Base-by-base conservation (phyloP, 64 coral and sea anemone species). In the Pachyseris speciosa region DNA sequence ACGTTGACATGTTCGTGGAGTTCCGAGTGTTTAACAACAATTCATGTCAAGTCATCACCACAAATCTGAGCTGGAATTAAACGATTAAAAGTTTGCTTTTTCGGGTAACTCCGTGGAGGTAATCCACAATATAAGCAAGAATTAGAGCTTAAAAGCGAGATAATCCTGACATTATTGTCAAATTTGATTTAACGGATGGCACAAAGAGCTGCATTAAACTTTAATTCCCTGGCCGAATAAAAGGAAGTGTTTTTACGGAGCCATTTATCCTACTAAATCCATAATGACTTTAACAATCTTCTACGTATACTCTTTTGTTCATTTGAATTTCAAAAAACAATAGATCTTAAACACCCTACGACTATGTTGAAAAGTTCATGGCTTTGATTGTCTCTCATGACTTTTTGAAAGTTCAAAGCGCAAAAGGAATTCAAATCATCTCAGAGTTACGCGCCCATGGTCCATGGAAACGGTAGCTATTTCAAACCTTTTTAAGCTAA, bases 291-390 rank as follows among this genome's bases (percentile, higher is more conserved):
- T 13, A 81, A 58, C 51, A 49, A 40, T 31, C 19, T 37, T 10
- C 25, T 32, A 24, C 77, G n/a, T 24, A 61, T 40, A 1, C 28
- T 9, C 19, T 37, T 81, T 27, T 81, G 55, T 61, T 81, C 77
- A 64, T 37, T 61, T 81, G 33, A 20, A 81, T 61, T 81, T 81
- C 40, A 7, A 39, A 81, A 41, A 81, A 81, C 51, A 81, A 60
- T 26, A 61, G 44, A 26, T 50, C 22, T 39, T 57, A 40, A 81
- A 53, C 53, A 40, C 22, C 33, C 51, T 40, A 81, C 36, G 58
- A 74, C 19, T 69, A 22, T 38, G 70, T 44, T 74, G 70, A 74
- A 74, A 74, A 74, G 70, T 44, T 44, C 40, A 74, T 22, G 45
- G 70, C 24, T 43, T 47, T 74, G 34, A 47, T 74, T 44, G 39